Percentiles rank a stretch among this genome's conserved stretches.
Conservation (phyloP, 2,113 vertebrate species). For the Peromyscus leucopus region DNA sequence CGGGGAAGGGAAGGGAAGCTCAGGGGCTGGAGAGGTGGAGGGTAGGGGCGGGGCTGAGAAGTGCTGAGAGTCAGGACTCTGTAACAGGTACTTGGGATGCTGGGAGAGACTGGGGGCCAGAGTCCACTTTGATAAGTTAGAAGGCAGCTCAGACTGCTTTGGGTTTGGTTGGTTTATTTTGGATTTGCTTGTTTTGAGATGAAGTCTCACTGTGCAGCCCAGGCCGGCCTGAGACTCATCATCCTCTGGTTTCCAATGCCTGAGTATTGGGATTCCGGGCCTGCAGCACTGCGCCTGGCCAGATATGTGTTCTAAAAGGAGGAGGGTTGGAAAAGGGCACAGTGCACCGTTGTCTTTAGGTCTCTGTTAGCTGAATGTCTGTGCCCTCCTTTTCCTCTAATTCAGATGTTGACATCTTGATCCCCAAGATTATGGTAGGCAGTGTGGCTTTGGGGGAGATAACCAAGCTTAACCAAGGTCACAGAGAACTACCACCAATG, state of each 20-base stretch:
- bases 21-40: background rate
- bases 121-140: background rate
- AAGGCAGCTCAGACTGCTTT: background rate
- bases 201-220: background rate
- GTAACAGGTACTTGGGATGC: background rate
- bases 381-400: background rate
- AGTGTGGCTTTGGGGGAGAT: background rate
- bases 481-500: background rate
- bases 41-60: background rate
- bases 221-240: background rate
- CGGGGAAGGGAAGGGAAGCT: background rate
- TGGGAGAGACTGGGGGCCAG: background rate
- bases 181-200: background rate
- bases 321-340: background rate
- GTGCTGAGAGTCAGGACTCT: background rate
- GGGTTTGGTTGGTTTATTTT: background rate
- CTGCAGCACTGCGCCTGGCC: too few relatives aligned
- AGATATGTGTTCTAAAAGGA: background rate
- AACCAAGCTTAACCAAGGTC: background rate
- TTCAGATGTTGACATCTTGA: background rate
- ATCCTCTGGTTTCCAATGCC: background rate
- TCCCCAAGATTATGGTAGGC: background rate
- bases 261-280: background rate
- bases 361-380: background rate
- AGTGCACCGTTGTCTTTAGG: rapidly evolving